A percentile compares a stretch with the other conserved stretches of the same genome.
Evolutionary conservation across 2,888 invertebrate genomes (phyloP).

Genomic region (Cheilosia pagana): DNA sequence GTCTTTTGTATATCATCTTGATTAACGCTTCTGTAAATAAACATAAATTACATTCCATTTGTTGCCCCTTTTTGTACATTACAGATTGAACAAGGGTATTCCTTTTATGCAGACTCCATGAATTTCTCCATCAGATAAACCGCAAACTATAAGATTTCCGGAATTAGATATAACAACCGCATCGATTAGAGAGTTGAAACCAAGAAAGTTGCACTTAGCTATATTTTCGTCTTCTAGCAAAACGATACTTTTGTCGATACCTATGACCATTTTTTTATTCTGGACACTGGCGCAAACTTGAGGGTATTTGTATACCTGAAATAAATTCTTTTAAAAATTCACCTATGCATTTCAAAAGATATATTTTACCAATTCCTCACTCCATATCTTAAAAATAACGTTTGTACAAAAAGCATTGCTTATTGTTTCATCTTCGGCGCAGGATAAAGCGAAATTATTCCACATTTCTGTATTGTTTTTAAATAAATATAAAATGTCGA

Average conservation of each 20-base stretch:
- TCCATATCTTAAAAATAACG: conserved; percentile 81
- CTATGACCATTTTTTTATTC: conserved; percentile 81
- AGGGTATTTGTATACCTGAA: conserved; percentile 80
- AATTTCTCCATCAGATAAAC: conserved; percentile 81
- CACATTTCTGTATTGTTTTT: conserved; percentile 78
- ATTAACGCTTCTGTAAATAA: conserved; percentile 76
- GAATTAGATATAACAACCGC: conserved; percentile 79
- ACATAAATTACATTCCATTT: not conserved
- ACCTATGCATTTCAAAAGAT: not conserved
- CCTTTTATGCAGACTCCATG: conserved; percentile 82
- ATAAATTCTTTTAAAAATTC: not conserved
- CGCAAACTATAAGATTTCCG: conserved; percentile 82
- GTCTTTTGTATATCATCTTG: conserved; percentile 79
- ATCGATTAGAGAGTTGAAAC: conserved; percentile 80
- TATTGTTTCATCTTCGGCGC: conserved; percentile 82
- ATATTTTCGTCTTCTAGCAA: conserved; percentile 81
- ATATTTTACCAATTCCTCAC: conserved; percentile 79
- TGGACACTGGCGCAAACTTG: conserved; percentile 80
- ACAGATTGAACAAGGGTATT: conserved; percentile 80
- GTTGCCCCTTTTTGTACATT: conserved; percentile 15
- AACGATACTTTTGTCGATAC: conserved; percentile 81
- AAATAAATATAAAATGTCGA: not conserved
- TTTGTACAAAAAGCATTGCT: conserved; percentile 81
- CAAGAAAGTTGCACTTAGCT: conserved; percentile 80
- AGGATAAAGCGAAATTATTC: conserved; percentile 81